Evolutionary conservation across 2,113 vertebrate genomes (phyloP), one percentile per base, ranked within the genome.

Genomic region (Lethenteron camtschaticum): DNA sequence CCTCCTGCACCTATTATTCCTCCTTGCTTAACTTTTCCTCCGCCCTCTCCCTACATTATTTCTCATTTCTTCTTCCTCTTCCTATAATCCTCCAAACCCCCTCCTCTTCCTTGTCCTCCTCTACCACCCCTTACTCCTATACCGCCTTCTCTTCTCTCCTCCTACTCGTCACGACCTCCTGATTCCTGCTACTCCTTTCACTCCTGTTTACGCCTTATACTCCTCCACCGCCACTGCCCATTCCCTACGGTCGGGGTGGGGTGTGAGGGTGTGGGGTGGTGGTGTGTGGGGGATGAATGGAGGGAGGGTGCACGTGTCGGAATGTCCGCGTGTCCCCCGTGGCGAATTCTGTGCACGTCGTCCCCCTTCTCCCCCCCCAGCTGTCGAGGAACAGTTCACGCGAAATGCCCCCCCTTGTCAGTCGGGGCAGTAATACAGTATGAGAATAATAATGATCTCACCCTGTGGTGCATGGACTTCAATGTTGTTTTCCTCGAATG

Each of bases 161-260:
- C 73, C 57, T 66, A 63, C 72, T 58, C 68, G 68, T 70, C 63
- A 57, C 71, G 68, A 58, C 68, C 72, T 70, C 68, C 69, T 59
- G 55, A 71, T 68, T 16, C 69, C 60, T 57, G 58, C 59, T 57
- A 57, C 56, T 72, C n/a, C 56, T 69, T 71, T 69, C 70, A 63
- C 59, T 14, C 16, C 8, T 13, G 59, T 18, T 63, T 63, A 18
- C 13, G 59, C 3, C 59, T 63, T 18, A 63, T 1, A 63, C 59
- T 63, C 59, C 16, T 63, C 59, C 8, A 63, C 59, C 59, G 59
- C 16, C 59, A 63, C 59, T 63, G 59, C 16, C 16, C 13, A 63
- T 18, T 63, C 59, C 59, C 59, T 18, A 13, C 59, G 59, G 13
- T 63, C 2, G 16, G 59, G 16, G 13, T 63, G 59, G 16, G 41